Percentiles rank a stretch among this genome's conserved stretches.
Conservation (phyloP, 2,113 vertebrate genomes). For the Pomatostomus ruficeps region DNA sequence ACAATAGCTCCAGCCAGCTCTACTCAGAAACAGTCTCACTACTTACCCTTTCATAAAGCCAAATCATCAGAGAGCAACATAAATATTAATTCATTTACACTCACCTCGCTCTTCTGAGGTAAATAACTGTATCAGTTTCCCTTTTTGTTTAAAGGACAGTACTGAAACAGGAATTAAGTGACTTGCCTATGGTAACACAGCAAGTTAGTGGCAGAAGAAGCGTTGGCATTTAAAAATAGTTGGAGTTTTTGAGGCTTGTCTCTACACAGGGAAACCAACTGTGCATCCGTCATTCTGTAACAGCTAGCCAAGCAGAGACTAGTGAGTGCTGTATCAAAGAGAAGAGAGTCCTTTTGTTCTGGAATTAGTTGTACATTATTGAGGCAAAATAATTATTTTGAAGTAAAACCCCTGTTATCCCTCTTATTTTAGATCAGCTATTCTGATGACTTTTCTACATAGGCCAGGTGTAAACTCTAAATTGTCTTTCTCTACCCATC, state of each 20-base stretch:
- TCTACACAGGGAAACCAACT: neutral
- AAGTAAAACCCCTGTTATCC: neutral
- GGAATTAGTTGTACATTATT: neutral
- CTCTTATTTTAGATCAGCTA: neutral
- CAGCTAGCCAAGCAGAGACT: neutral
- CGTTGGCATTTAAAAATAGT: neutral
- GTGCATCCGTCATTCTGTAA: neutral
- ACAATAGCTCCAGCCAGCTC: neutral
- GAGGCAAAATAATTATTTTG: neutral
- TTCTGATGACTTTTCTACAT: neutral
- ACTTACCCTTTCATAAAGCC: neutral
- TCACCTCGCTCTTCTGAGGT: neutral
- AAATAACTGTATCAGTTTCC: neutral
- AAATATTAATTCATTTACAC: constrained; percentile 17
- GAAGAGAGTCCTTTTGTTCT: neutral
- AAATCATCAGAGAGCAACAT: neutral
- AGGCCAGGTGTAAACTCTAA: neutral
- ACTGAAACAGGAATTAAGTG: neutral
- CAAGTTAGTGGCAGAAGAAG: neutral
- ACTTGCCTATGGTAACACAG: neutral
- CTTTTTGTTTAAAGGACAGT: neutral
- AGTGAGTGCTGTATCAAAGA: neutral
- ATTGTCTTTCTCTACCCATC: rapidly evolving
- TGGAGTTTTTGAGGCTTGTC: neutral
- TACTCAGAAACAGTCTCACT: neutral